Conservation (phyloP, 2,888 invertebrate genomes). For the Nomada fabriciana region DNA sequence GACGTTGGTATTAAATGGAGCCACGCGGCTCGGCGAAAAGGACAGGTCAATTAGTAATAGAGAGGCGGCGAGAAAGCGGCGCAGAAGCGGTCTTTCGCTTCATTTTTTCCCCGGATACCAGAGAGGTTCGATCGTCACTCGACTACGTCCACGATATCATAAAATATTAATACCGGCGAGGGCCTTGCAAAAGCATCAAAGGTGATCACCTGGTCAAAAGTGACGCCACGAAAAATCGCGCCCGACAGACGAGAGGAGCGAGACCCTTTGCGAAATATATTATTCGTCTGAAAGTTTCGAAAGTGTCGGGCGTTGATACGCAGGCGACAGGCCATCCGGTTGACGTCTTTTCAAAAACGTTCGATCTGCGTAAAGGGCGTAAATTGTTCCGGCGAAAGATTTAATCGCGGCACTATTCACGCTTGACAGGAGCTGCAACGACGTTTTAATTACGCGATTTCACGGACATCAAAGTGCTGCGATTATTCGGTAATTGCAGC, state of each 20-base stretch:
- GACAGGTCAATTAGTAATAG: slow-evolving; percentile 56
- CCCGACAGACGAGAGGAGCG: slow-evolving; percentile 33
- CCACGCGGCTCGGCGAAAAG: slow-evolving; percentile 16
- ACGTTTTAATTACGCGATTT: slow-evolving; percentile 13
- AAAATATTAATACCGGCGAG: slow-evolving; percentile 61
- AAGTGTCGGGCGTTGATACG: slow-evolving; percentile 1
- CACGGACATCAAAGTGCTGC: not conserved
- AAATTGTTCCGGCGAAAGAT: slow-evolving; percentile 3
- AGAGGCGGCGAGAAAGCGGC: slow-evolving; percentile 1
- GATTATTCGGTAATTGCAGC: not conserved
- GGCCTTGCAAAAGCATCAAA: slow-evolving; percentile 54
- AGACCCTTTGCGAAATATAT: slow-evolving; percentile 43
- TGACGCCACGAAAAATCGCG: slow-evolving; percentile 47
- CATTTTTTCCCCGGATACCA: slow-evolving; percentile 22
- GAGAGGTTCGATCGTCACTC: slow-evolving; percentile 20
- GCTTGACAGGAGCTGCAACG: not conserved
- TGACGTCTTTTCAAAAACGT: slow-evolving; percentile 16
- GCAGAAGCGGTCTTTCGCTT: slow-evolving; percentile 4
- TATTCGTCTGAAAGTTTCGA: slow-evolving; percentile 35
- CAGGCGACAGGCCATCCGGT: not conserved
- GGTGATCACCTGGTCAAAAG: slow-evolving; percentile 46
- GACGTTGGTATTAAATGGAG: slow-evolving; percentile 47
- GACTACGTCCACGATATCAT: slow-evolving; percentile 61
- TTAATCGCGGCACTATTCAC: slow-evolving; percentile 30
- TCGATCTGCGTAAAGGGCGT: not conserved